Evolutionary conservation across 2,888 invertebrate genomes (phyloP).

Genomic region (Trimorus sp.): DNA sequence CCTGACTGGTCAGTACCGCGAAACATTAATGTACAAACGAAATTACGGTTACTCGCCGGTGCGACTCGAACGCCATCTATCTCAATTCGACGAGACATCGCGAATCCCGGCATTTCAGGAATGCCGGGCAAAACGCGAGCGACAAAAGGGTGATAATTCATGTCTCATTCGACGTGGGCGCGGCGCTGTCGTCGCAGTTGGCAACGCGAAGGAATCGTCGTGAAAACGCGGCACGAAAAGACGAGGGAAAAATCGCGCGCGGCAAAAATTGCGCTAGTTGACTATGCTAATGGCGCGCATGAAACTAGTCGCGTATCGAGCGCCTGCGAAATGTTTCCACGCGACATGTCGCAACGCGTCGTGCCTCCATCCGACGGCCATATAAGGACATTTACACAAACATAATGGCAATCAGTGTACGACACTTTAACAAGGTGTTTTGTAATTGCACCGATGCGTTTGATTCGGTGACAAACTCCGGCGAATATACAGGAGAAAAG

Average conservation of each 20-base stretch:
- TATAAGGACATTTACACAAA: conserved; percentile 57
- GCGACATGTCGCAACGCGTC: conserved; percentile 54
- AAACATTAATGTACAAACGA: too few species aligned
- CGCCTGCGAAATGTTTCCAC: conserved; percentile 31
- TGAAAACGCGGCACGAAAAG: not conserved
- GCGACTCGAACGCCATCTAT: too few species aligned
- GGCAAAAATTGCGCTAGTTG: conserved; percentile 48
- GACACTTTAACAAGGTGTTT: conserved; percentile 25
- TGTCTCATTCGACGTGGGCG: not conserved
- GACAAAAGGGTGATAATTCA: not conserved
- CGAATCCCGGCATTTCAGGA: too few species aligned
- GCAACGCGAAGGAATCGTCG: not conserved
- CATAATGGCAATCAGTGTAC: conserved; percentile 32
- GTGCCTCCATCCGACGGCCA: conserved; percentile 47
- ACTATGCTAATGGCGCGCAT: conserved; percentile 53
- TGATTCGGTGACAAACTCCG: conserved; percentile 10
- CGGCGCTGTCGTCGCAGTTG: conserved; percentile 14
- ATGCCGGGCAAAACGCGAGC: too few species aligned
- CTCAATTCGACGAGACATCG: too few species aligned
- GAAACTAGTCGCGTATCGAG: conserved; percentile 48
- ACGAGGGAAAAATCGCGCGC: conserved; percentile 2
- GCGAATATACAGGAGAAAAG: too few species aligned
- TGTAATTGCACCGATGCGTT: conserved; percentile 20
- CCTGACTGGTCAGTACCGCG: too few species aligned
- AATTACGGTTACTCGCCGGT: too few species aligned